Conservation (phyloP, 2,888 invertebrate genomes). For the Napeogenes sylphis region DNA sequence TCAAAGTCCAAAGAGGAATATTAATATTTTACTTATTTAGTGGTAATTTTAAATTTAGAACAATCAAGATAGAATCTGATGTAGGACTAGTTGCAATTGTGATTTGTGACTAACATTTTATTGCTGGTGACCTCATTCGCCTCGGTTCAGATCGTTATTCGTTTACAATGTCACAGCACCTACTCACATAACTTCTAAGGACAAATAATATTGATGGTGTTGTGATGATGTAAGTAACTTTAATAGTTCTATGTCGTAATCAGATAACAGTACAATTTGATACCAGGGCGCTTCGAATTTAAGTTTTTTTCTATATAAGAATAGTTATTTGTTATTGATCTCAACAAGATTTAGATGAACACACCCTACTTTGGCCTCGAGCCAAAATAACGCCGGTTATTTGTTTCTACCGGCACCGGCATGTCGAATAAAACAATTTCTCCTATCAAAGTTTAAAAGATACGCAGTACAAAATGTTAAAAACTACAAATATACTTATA, state of each 20-base stretch:
- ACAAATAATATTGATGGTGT: constrained; percentile 9
- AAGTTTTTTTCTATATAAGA: constrained; percentile 7
- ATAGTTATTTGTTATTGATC: constrained; percentile 38
- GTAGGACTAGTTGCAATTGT: constrained; percentile 32
- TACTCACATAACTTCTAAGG: constrained; percentile 14
- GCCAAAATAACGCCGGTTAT: constrained; percentile 62
- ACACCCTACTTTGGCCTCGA: constrained; percentile 56
- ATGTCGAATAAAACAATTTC: constrained; percentile 36
- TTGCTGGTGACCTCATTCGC: constrained; percentile 29
- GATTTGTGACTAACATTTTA: constrained; percentile 20
- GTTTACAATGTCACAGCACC: constrained; percentile 22
- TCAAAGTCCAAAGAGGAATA: not conserved
- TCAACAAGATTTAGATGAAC: constrained; percentile 44
- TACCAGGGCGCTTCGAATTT: too few relatives aligned
- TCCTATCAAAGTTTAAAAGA: constrained; percentile 2
- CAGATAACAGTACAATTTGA: not conserved
- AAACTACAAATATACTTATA: not conserved
- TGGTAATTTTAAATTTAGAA: not conserved
- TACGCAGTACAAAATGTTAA: not conserved
- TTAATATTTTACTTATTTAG: not conserved
- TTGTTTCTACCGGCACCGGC: constrained; percentile 43
- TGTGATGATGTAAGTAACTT: constrained; percentile 1
- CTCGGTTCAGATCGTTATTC: constrained; percentile 16
- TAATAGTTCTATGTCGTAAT: not conserved
- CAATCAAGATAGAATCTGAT: constrained; percentile 3